These are phyloP conservation scores for Leucoma salicis DNA, from an alignment of 2,888 invertebrate species.

Conservation along the genomic window DNA sequence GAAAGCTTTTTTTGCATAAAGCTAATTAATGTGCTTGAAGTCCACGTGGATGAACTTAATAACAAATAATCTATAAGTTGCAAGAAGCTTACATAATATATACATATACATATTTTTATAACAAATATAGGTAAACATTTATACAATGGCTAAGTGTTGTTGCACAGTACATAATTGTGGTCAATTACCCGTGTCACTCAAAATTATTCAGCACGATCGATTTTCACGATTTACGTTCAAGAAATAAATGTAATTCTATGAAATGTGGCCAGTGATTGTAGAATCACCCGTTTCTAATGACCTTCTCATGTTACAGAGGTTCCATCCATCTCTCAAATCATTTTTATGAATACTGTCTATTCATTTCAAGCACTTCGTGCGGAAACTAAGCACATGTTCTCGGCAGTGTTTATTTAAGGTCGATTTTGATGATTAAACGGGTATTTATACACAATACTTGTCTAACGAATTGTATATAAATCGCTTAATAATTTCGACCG, in stretches of 20 bases:
- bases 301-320: constrained; percentile 16
- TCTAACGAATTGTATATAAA: constrained; percentile 38
- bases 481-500: constrained; percentile 33
- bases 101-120: too few species aligned
- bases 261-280: constrained; percentile 15
- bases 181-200: neutral
- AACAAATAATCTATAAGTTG: too few species aligned
- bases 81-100: too few species aligned
- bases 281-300: constrained; percentile 31
- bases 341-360: constrained; percentile 31
- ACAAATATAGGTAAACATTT: too few species aligned
- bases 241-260: neutral
- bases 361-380: constrained; percentile 31
- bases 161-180: too few species aligned
- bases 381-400: constrained; percentile 20
- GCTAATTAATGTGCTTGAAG: too few species aligned
- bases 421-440: constrained; percentile 26
- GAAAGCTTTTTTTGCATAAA: too few species aligned
- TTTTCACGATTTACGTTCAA: neutral
- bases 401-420: constrained; percentile 18
- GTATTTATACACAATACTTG: constrained; percentile 33
- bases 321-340: constrained; percentile 29
- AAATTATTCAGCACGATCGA: constrained; percentile 1
- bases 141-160: too few species aligned
- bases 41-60: too few species aligned